Percentiles rank a stretch among this genome's conserved stretches.
These are phyloP conservation scores for Eulemur rubriventer DNA, from an alignment of 2,797 vertebrate species.

Conservation along the genomic window DNA sequence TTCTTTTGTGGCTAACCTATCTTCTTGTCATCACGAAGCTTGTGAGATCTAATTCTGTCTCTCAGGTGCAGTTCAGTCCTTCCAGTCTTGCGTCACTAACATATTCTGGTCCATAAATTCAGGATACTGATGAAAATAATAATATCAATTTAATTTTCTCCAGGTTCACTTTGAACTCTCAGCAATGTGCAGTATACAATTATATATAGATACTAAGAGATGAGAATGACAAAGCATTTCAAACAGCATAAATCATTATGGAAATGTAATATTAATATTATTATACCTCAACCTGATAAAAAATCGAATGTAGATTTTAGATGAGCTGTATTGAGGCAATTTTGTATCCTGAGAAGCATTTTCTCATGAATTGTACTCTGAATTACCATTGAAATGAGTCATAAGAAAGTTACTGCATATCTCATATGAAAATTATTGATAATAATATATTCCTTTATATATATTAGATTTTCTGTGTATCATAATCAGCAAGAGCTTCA, in stretches of 20 bases:
- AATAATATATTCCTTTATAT: neutral
- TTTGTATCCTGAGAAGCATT: neutral
- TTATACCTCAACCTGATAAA: neutral
- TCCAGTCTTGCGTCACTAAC: neutral
- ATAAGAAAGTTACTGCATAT: neutral
- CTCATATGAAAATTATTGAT: neutral
- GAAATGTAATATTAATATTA: neutral
- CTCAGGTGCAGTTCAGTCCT: neutral
- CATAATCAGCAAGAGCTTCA: neutral
- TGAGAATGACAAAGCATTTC: neutral
- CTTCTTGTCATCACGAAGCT: neutral
- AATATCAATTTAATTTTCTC: neutral
- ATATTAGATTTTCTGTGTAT: neutral
- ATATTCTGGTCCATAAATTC: neutral
- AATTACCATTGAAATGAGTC: neutral
- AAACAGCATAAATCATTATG: neutral
- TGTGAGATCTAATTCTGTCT: neutral
- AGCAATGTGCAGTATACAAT: neutral
- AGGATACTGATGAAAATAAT: neutral
- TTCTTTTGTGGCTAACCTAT: neutral
- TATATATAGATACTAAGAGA: neutral
- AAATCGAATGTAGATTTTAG: neutral
- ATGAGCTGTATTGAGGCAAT: neutral
- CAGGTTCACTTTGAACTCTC: conserved; percentile 10
- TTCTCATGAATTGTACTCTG: neutral